A percentile compares a stretch with the other conserved stretches of the same genome.
Conservation (phyloP, 2,888 invertebrate species). For the Meghimatium bilineatum region DNA sequence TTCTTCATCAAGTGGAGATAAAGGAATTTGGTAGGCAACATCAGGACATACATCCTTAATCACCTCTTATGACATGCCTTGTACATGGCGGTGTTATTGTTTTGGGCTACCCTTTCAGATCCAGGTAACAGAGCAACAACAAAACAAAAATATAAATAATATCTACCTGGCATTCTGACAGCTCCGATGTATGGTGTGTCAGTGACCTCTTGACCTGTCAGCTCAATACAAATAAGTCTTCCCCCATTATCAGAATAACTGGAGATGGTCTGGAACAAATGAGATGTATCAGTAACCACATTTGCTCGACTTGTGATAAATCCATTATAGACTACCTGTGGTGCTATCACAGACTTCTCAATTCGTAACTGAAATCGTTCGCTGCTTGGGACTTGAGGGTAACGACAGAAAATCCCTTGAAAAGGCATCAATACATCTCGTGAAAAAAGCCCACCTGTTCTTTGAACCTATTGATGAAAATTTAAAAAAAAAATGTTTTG, state of each 20-base stretch:
- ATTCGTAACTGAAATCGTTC: constrained; percentile 65
- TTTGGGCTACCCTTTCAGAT: no score
- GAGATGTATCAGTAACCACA: constrained; percentile 51
- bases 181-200: background rate
- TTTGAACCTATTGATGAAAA: constrained; percentile 5
- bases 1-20: no score
- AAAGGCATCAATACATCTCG: constrained; percentile 41
- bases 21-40: no score
- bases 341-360: constrained; percentile 61
- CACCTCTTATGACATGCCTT: no score
- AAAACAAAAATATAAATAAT: background rate
- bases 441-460: constrained; percentile 29
- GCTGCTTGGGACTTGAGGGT: constrained; percentile 53
- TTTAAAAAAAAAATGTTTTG: background rate
- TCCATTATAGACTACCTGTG: constrained; percentile 36
- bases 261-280: constrained; percentile 60
- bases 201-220: constrained; percentile 57
- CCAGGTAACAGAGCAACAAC: background rate
- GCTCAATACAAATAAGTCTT: constrained; percentile 63
- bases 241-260: constrained; percentile 61
- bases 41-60: no score
- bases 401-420: constrained; percentile 64
- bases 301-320: constrained; percentile 6
- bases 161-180: constrained; percentile 17
- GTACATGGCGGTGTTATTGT: no score